These are phyloP conservation scores for Ptiloglossa arizonensis DNA, from an alignment of 1,140 invertebrate genomes.

Conservation along the genomic window DNA sequence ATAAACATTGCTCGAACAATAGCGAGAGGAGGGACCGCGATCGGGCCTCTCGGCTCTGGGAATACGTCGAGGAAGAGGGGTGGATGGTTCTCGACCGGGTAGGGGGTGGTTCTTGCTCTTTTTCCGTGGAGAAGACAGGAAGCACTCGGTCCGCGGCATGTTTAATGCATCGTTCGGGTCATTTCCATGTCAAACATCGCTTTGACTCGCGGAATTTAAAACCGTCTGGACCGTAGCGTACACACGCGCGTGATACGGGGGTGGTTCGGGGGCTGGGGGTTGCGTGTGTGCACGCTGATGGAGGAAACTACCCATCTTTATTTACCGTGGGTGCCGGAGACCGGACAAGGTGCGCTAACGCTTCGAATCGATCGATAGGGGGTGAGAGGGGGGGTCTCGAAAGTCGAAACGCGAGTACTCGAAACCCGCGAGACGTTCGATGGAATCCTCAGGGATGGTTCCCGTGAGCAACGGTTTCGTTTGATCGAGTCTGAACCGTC, in stretches of 20 bases:
- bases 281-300: constrained; percentile 44
- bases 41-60: constrained; percentile 38
- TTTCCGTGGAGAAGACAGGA: constrained; percentile 59
- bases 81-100: no score
- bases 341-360: constrained; percentile 50
- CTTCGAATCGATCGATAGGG: constrained; percentile 60
- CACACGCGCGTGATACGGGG: background rate
- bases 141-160: constrained; percentile 74
- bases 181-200: constrained; percentile 82
- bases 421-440: constrained; percentile 10
- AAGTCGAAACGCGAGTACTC: constrained; percentile 57
- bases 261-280: background rate
- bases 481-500: no score
- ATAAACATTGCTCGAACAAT: constrained; percentile 76
- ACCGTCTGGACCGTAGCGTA: constrained; percentile 61
- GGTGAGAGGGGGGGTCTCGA: no score
- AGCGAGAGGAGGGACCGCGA: constrained; percentile 45
- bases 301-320: constrained; percentile 68
- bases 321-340: constrained; percentile 59
- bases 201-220: constrained; percentile 82
- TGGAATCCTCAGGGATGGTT: background rate
- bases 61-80: constrained; percentile 31
- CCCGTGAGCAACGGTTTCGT: no score
- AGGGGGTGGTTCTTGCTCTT: constrained; percentile 43
- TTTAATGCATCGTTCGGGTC: constrained; percentile 80